Evolutionary conservation across 2,888 invertebrate genomes (phyloP).

Genomic region (Macrostomum cliftonense): DNA sequence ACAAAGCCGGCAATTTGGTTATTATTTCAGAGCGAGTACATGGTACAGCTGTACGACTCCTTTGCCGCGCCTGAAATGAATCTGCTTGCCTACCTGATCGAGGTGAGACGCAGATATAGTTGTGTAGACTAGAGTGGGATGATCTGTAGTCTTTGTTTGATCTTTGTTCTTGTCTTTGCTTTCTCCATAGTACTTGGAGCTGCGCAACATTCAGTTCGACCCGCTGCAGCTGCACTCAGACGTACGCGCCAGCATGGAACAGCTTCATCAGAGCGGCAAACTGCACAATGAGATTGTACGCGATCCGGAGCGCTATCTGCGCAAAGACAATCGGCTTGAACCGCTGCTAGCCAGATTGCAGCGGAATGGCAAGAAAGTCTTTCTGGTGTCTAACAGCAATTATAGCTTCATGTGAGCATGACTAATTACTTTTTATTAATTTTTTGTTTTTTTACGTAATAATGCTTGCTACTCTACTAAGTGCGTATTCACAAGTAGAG

Average conservation of each 20-base stretch:
- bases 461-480: not conserved
- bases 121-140: no score
- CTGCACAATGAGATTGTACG: no score
- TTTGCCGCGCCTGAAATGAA: conserved; percentile 93
- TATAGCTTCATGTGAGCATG: conserved; percentile 56
- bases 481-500: no score
- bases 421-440: not conserved
- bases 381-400: conserved; percentile 87
- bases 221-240: no score
- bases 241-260: no score
- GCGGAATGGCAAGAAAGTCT: conserved; percentile 61
- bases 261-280: no score
- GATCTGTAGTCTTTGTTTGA: no score
- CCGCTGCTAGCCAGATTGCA: conserved; percentile 57
- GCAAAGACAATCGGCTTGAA: conserved; percentile 42
- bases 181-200: no score
- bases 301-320: conserved; percentile 5
- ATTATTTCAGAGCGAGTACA: conserved; percentile 50
- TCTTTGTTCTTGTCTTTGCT: no score
- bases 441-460: conserved; percentile 7
- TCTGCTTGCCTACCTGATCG: conserved; percentile 72
- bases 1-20: no score
- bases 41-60: conserved; percentile 84
- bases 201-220: no score
- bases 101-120: no score